phyloP scores from a whole-genome alignment of 2,113 vertebrate species.

The Bagarius yarrelli region DNA sequence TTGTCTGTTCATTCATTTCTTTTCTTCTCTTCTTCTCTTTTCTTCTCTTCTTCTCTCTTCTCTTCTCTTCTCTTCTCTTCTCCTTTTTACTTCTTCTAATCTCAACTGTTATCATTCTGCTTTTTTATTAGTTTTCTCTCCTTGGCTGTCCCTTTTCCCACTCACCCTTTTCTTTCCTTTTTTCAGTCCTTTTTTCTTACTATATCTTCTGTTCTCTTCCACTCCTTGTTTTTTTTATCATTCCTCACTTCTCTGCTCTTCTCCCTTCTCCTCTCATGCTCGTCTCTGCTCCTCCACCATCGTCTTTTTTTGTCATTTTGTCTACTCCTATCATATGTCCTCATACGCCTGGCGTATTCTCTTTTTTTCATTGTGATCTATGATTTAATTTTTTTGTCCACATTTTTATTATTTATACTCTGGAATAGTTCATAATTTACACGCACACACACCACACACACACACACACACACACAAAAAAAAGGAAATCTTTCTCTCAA shows the following conservation, averaged over 20 bases:
- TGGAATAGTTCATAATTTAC: conserved; percentile 13
- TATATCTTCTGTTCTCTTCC: background rate
- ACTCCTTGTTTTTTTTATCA: background rate
- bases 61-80: background rate
- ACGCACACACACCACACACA: background rate
- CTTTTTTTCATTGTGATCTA: background rate
- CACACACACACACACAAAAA: conserved; percentile 44
- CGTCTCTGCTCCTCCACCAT: background rate
- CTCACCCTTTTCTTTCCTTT: too few species aligned
- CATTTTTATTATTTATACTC: background rate
- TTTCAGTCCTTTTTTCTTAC: background rate
- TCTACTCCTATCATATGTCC: background rate
- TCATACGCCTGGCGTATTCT: background rate
- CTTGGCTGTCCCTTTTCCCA: too few species aligned
- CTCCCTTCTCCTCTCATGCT: background rate
- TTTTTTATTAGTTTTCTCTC: too few species aligned
- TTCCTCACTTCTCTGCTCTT: background rate
- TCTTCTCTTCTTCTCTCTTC: background rate
- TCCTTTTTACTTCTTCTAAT: too few species aligned
- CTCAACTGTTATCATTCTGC: too few species aligned
- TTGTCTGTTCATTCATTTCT: background rate
- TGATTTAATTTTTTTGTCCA: background rate
- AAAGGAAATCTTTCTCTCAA: conserved; percentile 46
- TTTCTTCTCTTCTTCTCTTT: background rate
- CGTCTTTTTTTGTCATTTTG: background rate